A percentile compares a stretch with the other conserved stretches of the same genome.
phyloP scores from a whole-genome alignment of 1,140 invertebrate genomes.

The Listronotus oregonensis region DNA sequence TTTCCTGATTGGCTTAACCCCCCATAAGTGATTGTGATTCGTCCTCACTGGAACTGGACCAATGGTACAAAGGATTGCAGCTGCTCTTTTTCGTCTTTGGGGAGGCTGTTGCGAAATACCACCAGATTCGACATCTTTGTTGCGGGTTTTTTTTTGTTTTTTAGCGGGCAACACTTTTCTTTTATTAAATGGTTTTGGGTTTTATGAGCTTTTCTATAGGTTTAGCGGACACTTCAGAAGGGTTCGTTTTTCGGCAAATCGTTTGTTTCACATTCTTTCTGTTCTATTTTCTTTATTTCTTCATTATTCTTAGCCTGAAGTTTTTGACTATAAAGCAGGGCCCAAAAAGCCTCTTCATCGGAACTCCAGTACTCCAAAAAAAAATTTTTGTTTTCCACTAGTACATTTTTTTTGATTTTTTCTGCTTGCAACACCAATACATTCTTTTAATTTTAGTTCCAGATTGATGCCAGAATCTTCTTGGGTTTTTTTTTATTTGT shows the following conservation, averaged over 20 bases:
- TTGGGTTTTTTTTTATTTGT: slow-evolving; percentile 57
- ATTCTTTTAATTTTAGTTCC: slow-evolving; percentile 61
- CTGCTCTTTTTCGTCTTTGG: slow-evolving; percentile 64
- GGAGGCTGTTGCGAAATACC: slow-evolving; percentile 46
- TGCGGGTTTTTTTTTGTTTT: slow-evolving; percentile 46
- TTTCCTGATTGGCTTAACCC: slow-evolving; percentile 51
- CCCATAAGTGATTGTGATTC: slow-evolving; percentile 60
- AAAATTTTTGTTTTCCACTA: slow-evolving; percentile 75
- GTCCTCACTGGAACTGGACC: slow-evolving; percentile 73
- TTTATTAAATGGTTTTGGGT: neutral
- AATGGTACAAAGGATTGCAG: slow-evolving; percentile 71
- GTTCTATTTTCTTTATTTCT: slow-evolving; percentile 13
- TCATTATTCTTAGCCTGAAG: neutral
- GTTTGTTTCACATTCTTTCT: neutral
- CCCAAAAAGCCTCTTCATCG: slow-evolving; percentile 65
- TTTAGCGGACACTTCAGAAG: slow-evolving; percentile 8
- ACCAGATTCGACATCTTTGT: too few relatives aligned
- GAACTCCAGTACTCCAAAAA: slow-evolving; percentile 78
- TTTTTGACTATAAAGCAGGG: slow-evolving; percentile 36
- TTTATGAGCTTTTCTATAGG: slow-evolving; percentile 3
- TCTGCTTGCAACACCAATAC: slow-evolving; percentile 72
- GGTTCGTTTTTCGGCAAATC: slow-evolving; percentile 1
- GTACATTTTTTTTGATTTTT: slow-evolving; percentile 77
- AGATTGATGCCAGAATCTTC: slow-evolving; percentile 58
- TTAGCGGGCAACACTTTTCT: slow-evolving; percentile 48